Evolutionary conservation across 2,888 invertebrate species (phyloP).

Genomic region (Archips crataeganus): DNA sequence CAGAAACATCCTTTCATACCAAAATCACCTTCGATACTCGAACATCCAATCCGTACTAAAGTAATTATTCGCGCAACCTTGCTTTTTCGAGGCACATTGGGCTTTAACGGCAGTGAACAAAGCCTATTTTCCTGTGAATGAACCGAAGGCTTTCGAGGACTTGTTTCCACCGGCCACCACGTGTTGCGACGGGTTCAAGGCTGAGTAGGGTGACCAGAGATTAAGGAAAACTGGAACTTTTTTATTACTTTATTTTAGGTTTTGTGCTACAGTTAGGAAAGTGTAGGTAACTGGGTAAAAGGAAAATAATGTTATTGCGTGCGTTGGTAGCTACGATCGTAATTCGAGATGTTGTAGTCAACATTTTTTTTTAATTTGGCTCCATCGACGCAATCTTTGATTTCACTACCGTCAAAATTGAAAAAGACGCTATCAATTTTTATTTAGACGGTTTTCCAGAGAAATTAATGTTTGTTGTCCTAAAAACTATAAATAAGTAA

Average conservation of each 20-base stretch:
- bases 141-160: conserved; percentile 63
- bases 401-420: no score
- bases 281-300: no score
- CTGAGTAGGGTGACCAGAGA: conserved; percentile 60
- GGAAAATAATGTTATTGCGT: no score
- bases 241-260: not conserved
- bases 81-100: conserved; percentile 56
- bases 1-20: not conserved
- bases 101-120: conserved; percentile 56
- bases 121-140: conserved; percentile 61
- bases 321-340: no score
- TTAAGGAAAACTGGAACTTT: not conserved
- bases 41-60: conserved; percentile 16
- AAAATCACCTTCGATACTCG: not conserved
- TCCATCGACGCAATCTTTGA: no score
- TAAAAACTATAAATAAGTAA: no score
- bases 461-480: no score
- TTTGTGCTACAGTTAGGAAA: not conserved
- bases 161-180: conserved; percentile 61
- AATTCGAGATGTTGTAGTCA: no score
- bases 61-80: conserved; percentile 44
- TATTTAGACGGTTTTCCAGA: no score
- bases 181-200: conserved; percentile 78
- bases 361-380: no score
- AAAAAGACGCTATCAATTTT: no score